These are phyloP conservation scores for Orthosia cruda DNA, from an alignment of 2,888 invertebrate genomes.

Conservation along the genomic window DNA sequence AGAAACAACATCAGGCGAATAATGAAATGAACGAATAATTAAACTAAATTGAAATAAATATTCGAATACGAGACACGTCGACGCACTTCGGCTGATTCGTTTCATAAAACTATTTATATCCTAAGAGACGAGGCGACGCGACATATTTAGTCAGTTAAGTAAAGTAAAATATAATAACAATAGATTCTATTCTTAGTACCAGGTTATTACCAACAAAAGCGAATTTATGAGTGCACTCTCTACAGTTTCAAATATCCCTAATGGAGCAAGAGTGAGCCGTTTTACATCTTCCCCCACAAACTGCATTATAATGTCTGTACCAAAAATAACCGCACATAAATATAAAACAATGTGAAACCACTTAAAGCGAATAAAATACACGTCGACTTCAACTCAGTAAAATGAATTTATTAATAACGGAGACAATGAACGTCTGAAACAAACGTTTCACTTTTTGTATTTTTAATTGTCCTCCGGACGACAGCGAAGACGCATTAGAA, in stretches of 20 bases:
- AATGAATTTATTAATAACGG: constrained; percentile 92
- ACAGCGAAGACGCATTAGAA: constrained; percentile 91
- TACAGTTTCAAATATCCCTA: constrained; percentile 91
- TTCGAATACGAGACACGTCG: constrained; percentile 16
- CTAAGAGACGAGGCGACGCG: constrained; percentile 23
- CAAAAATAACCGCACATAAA: constrained; percentile 92
- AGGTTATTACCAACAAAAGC: constrained; percentile 89
- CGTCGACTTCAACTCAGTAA: constrained; percentile 91
- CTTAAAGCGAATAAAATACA: constrained; percentile 92
- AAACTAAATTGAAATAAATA: constrained; percentile 22
- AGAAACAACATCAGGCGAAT: not conserved
- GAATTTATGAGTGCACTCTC: constrained; percentile 91
- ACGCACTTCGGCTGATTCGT: constrained; percentile 16
- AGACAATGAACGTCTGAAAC: constrained; percentile 92
- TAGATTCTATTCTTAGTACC: constrained; percentile 83
- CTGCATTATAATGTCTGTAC: constrained; percentile 91
- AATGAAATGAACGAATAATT: not conserved
- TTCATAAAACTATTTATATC: constrained; percentile 47
- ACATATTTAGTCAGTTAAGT: constrained; percentile 59
- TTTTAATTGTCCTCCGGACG: constrained; percentile 91
- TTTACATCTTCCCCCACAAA: constrained; percentile 91
- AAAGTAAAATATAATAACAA: constrained; percentile 78
- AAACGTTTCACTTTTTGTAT: constrained; percentile 91
- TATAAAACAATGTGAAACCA: constrained; percentile 92
- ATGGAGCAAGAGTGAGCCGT: constrained; percentile 91